phyloP scores from a whole-genome alignment of 2,113 vertebrate species.

The Spermophilus dauricus region DNA sequence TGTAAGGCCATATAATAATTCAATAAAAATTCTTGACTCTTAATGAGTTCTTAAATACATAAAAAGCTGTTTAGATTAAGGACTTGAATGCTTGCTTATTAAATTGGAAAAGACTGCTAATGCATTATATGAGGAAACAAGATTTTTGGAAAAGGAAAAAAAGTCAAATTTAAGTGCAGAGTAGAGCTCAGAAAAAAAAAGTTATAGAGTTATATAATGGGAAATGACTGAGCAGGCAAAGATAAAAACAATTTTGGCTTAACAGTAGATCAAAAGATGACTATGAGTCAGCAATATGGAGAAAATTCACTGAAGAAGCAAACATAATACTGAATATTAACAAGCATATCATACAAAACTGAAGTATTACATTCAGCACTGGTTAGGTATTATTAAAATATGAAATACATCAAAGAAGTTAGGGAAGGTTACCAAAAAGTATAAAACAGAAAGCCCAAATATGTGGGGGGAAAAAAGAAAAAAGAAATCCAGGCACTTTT shows the following conservation, averaged over 20 bases:
- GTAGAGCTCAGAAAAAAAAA: conserved; percentile 53
- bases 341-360: not conserved
- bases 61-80: conserved; percentile 22
- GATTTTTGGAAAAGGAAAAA: not conserved
- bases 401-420: not conserved
- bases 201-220: conserved; percentile 55
- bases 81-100: conserved; percentile 7
- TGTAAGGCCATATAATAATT: not conserved
- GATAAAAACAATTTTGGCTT: conserved; percentile 58
- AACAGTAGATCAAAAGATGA: conserved; percentile 19
- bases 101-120: conserved; percentile 35
- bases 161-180: not conserved
- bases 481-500: no score
- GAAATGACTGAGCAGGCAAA: conserved; percentile 52
- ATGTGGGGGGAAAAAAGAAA: no score
- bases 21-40: not conserved
- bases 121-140: conserved; percentile 9
- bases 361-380: not conserved
- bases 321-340: not conserved
- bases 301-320: not conserved
- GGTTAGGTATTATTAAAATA: not conserved
- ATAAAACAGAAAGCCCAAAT: not conserved
- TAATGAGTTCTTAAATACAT: not conserved
- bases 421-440: not conserved
- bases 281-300: conserved; percentile 55